Evolutionary conservation across 2,888 invertebrate species (phyloP).

Genomic region (Zaprionus bogoriensis): DNA sequence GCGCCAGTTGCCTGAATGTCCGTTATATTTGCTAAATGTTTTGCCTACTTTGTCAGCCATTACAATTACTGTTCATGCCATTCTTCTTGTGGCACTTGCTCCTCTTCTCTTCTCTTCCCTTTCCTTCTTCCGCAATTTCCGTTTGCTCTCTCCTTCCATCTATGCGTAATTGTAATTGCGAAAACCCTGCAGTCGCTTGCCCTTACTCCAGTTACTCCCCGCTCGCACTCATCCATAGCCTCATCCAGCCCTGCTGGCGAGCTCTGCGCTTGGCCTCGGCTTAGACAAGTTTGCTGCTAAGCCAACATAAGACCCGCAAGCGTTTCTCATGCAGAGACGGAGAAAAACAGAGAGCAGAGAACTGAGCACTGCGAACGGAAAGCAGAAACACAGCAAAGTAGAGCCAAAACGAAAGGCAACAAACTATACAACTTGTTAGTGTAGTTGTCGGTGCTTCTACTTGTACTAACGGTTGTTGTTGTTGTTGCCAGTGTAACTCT

Average conservation of each 20-base stretch:
- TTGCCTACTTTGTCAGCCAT: conserved; percentile 63
- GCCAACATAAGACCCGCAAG: conserved; percentile 78
- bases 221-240: too few species aligned
- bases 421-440: conserved; percentile 65
- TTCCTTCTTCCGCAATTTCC: conserved; percentile 26
- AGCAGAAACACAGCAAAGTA: conserved; percentile 25
- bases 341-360: conserved; percentile 3
- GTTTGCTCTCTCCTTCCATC: conserved; percentile 17
- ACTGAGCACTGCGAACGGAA: too few species aligned
- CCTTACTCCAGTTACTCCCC: background rate
- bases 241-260: too few species aligned
- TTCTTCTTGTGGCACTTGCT: conserved; percentile 27
- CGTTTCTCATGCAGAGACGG: conserved; percentile 58
- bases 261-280: conserved; percentile 34
- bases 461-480: conserved; percentile 18
- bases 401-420: conserved; percentile 66
- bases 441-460: conserved; percentile 28
- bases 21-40: conserved; percentile 54
- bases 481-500: conserved; percentile 44
- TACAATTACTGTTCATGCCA: conserved; percentile 51
- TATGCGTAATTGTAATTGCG: conserved; percentile 72
- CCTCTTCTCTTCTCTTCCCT: conserved; percentile 4
- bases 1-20: conserved; percentile 29
- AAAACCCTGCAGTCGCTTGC: conserved; percentile 36
- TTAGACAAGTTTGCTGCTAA: conserved; percentile 77